A percentile compares a stretch with the other conserved stretches of the same genome.
Conservation (phyloP, 2,113 vertebrate species). For the Apodemus sylvaticus region DNA sequence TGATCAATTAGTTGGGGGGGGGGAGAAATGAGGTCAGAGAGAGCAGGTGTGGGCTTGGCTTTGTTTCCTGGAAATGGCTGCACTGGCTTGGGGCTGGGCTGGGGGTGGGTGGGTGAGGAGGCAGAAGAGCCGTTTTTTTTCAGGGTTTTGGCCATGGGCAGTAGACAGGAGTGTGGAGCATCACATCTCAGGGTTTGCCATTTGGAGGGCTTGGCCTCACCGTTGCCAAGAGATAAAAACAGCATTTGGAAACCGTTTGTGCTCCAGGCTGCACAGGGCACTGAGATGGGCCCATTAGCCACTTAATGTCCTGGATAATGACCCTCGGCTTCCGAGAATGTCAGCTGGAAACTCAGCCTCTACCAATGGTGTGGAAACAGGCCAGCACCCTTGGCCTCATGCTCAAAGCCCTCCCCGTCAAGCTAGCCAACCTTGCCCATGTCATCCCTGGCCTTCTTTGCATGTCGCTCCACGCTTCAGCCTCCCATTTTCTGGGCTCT, state of each 20-base stretch:
- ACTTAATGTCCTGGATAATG: constrained; percentile 89
- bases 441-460: constrained; percentile 17
- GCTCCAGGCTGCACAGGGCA: constrained; percentile 86
- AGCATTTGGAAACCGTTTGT: constrained; percentile 81
- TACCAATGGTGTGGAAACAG: constrained; percentile 72
- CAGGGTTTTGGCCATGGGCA: constrained; percentile 37
- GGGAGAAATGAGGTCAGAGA: constrained; percentile 81
- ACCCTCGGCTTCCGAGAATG: constrained; percentile 84
- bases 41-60: constrained; percentile 80
- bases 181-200: constrained; percentile 2
- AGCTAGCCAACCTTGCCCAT: neutral
- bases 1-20: constrained; percentile 83
- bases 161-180: constrained; percentile 30
- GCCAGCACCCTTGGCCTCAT: constrained; percentile 68
- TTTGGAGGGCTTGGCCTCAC: constrained; percentile 62
- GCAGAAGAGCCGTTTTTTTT: neutral
- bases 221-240: constrained; percentile 82
- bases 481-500: neutral
- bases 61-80: constrained; percentile 62
- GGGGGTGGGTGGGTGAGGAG: neutral
- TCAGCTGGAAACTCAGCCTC: constrained; percentile 75
- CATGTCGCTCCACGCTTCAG: neutral
- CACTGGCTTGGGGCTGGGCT: constrained; percentile 4
- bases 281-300: constrained; percentile 86
- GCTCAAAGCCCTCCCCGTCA: constrained; percentile 51